Percentiles rank a stretch among this genome's conserved stretches.
phyloP scores from a whole-genome alignment of 2,797 vertebrate species.

The Dallia pectoralis region DNA sequence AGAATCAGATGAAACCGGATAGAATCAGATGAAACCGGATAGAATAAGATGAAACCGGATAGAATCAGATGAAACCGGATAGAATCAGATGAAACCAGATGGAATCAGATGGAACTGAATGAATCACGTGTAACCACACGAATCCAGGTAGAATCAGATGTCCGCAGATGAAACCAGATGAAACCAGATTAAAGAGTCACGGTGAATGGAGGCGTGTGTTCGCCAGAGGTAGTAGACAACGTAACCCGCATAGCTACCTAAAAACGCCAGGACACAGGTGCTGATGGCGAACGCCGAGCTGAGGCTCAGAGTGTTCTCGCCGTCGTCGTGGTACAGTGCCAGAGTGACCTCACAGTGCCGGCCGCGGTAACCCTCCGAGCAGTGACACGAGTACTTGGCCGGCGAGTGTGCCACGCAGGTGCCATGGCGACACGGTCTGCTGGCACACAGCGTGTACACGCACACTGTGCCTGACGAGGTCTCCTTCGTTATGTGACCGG shows the following conservation, averaged over 20 bases:
- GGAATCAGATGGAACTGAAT: too few species aligned
- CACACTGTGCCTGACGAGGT: constrained; percentile 77
- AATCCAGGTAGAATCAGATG: too few species aligned
- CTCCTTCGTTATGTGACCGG: constrained; percentile 80
- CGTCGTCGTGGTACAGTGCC: constrained; percentile 78
- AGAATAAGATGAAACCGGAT: neutral
- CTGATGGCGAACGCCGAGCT: constrained; percentile 90
- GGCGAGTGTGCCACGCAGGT: constrained; percentile 84
- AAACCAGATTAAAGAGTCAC: neutral
- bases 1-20: neutral
- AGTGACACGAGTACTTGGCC: constrained; percentile 81
- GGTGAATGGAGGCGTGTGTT: constrained; percentile 29
- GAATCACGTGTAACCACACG: too few species aligned
- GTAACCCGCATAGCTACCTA: constrained; percentile 86
- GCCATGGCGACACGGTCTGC: constrained; percentile 81
- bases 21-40: neutral
- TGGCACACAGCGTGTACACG: constrained; percentile 80
- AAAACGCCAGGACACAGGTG: constrained; percentile 85
- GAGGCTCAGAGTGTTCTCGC: constrained; percentile 80
- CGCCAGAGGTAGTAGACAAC: constrained; percentile 77
- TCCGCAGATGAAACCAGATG: neutral
- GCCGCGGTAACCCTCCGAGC: constrained; percentile 81
- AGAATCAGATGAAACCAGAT: too few species aligned
- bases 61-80: neutral
- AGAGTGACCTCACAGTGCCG: constrained; percentile 81